Percentiles rank a stretch among this genome's conserved stretches.
Evolutionary conservation across 2,113 vertebrate genomes (phyloP).

Genomic region (Butorides virescens): DNA sequence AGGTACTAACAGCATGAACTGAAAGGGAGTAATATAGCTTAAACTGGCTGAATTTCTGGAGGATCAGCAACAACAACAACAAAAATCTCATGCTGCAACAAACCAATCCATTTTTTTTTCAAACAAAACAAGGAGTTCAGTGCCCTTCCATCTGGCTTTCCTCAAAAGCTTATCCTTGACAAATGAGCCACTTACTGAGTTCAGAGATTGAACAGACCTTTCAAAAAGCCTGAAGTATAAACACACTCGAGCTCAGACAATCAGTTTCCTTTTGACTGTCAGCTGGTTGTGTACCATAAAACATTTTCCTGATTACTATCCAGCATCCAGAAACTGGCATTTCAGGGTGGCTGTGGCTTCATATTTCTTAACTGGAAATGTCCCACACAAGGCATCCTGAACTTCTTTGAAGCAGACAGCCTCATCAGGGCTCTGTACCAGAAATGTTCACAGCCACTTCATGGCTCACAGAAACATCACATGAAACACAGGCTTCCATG

Average conservation of each 20-base stretch:
- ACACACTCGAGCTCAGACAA: not conserved
- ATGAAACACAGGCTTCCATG: constrained; percentile 26
- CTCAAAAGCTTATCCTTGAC: not conserved
- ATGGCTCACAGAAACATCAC: not conserved
- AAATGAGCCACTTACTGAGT: not conserved
- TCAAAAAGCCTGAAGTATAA: not conserved
- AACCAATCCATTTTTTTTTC: not conserved
- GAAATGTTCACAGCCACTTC: constrained; percentile 59
- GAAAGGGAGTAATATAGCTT: not conserved
- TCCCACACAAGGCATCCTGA: constrained; percentile 66
- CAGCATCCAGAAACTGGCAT: constrained; percentile 41
- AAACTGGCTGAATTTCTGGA: not conserved
- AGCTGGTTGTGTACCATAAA: not conserved
- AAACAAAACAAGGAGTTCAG: not conserved
- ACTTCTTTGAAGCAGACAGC: constrained; percentile 66
- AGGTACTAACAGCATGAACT: not conserved
- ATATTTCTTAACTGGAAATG: constrained; percentile 49
- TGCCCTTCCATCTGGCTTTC: not conserved
- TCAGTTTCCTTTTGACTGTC: not conserved
- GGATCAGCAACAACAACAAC: not conserved
- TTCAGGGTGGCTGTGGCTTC: constrained; percentile 74
- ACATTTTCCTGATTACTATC: not conserved
- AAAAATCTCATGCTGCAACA: not conserved
- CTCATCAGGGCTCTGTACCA: constrained; percentile 53
- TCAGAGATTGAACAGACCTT: not conserved